phyloP scores from a whole-genome alignment of 2,797 vertebrate species.

The Lepus townsendii region DNA sequence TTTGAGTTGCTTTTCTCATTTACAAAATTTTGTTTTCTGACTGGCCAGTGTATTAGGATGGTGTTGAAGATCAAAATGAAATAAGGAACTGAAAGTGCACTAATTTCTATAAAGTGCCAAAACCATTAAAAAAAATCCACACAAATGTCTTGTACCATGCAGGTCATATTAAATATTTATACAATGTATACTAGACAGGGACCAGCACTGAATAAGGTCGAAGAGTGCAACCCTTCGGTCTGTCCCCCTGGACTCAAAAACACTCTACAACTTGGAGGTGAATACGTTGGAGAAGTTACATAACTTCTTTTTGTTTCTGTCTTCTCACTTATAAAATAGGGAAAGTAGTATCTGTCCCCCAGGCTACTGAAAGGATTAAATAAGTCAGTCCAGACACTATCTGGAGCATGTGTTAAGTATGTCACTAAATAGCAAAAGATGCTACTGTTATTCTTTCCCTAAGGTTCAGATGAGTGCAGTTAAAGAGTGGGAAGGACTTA shows the following conservation, averaged over 20 bases:
- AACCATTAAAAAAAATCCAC: constrained; percentile 34
- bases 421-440: background rate
- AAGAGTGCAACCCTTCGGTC: background rate
- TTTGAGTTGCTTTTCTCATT: constrained; percentile 28
- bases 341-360: background rate
- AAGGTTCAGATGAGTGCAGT: constrained; percentile 1
- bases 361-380: background rate
- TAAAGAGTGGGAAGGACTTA: background rate
- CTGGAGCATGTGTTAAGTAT: background rate
- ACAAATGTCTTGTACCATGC: background rate
- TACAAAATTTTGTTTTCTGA: background rate
- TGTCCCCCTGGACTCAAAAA: background rate
- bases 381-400: background rate
- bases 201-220: background rate
- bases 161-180: constrained; percentile 46
- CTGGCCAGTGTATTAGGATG: background rate
- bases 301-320: background rate
- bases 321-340: background rate
- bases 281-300: background rate
- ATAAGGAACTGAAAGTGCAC: background rate
- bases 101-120: constrained; percentile 15
- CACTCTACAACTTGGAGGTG: background rate
- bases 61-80: constrained; percentile 31
- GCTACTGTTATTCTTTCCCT: background rate
- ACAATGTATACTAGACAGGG: background rate